Conservation (phyloP, 1,140 invertebrate species). For the Habropoda laboriosa region DNA sequence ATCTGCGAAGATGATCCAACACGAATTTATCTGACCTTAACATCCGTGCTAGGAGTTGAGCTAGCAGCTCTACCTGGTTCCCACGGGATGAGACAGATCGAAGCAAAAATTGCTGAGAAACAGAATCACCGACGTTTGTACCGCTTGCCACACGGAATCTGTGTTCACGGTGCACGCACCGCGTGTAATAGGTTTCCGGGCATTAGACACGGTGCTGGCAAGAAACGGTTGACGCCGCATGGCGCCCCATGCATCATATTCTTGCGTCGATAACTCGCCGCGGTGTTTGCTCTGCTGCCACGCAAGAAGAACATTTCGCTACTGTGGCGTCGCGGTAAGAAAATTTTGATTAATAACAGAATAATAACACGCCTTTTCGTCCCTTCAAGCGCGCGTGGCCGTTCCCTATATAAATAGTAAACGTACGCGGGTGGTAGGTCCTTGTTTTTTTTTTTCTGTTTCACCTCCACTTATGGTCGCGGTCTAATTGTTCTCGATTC, state of each 20-base stretch:
- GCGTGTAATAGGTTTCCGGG: constrained; percentile 60
- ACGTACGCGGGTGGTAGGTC: constrained; percentile 26
- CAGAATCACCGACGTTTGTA: not conserved
- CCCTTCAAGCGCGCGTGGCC: no score
- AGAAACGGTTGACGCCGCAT: constrained; percentile 64
- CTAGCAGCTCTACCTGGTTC: no score
- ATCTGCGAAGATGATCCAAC: no score
- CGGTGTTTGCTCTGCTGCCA: constrained; percentile 62
- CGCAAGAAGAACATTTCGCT: constrained; percentile 68
- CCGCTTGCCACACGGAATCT: constrained; percentile 1
- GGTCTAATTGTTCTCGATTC: constrained; percentile 37
- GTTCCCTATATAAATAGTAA: no score
- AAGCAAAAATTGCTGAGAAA: constrained; percentile 9
- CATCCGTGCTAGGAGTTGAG: not conserved
- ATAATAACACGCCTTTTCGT: constrained; percentile 69
- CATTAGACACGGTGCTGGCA: constrained; percentile 54
- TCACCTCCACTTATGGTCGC: not conserved
- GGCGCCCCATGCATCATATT: constrained; percentile 71
- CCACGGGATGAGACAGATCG: not conserved
- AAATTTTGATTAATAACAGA: constrained; percentile 75
- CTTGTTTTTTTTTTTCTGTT: not conserved
- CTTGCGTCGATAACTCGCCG: constrained; percentile 66
- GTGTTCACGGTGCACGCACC: constrained; percentile 11
- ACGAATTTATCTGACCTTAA: no score
- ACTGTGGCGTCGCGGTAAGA: constrained; percentile 61